Evolutionary conservation across 1,140 invertebrate species (phyloP).

Genomic region (Lordiphosa collinella): DNA sequence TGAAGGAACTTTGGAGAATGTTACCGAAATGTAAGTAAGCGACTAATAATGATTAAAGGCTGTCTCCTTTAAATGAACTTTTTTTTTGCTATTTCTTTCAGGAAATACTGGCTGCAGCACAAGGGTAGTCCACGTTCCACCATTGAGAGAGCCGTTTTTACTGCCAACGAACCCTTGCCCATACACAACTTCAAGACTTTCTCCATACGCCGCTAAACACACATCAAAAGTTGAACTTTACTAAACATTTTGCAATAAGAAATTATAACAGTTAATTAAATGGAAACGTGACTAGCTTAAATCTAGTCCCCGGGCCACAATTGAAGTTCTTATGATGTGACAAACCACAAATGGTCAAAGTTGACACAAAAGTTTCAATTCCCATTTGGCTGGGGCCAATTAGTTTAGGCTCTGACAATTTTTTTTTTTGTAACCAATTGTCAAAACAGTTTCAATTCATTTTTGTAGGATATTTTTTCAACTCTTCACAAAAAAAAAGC

Average conservation of each 20-base stretch:
- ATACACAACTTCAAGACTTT: constrained; percentile 31
- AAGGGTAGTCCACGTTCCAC: constrained; percentile 51
- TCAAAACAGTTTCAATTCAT: constrained; percentile 66
- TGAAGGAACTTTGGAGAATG: constrained; percentile 37
- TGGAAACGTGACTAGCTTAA: constrained; percentile 4
- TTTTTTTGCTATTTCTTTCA: too few relatives aligned
- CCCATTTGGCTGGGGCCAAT: constrained; percentile 2
- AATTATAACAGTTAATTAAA: not conserved
- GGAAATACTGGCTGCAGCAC: constrained; percentile 52
- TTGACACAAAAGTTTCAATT: constrained; percentile 18
- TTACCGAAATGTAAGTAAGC: constrained; percentile 47
- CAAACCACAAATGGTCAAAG: constrained; percentile 43
- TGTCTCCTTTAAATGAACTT: too few relatives aligned
- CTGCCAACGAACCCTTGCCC: constrained; percentile 33
- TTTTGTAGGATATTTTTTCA: constrained; percentile 24
- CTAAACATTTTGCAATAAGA: not conserved
- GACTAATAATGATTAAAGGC: too few relatives aligned
- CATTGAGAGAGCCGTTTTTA: constrained; percentile 49
- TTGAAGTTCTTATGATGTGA: constrained; percentile 19
- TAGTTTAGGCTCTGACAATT: constrained; percentile 9
- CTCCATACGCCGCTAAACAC: constrained; percentile 26
- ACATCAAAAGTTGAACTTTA: too few relatives aligned
- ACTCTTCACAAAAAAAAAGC: constrained; percentile 29
- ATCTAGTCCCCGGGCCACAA: not conserved
- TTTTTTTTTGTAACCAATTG: constrained; percentile 65